Evolutionary conservation across 2,797 vertebrate genomes (phyloP), one percentile per base, ranked within the genome.

Genomic region (Gastrophryne carolinensis): DNA sequence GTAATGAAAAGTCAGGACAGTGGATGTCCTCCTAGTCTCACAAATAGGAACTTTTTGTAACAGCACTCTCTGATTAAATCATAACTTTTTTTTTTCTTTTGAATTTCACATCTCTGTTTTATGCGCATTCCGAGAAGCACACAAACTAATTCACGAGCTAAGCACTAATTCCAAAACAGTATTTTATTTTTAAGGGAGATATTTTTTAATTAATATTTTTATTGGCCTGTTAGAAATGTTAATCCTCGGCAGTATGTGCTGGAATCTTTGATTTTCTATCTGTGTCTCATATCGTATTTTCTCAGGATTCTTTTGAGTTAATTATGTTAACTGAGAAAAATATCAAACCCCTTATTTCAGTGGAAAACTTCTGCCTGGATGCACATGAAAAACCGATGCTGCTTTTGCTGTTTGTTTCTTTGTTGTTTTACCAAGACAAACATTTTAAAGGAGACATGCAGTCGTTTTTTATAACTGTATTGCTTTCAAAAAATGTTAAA

Each of bases 311-410:
- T 87, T 83, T 65, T 83, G 84, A 90, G 89, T 90, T 91, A 91
- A 92, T 92, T 92, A 89, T 87, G 85, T 89, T 90, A 89, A 91
- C 88, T 89, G 89, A 1, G 87, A 90, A 89, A 89, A 86, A 86
- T 89, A 83, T 87, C 84, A 86, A n/a, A 87, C 86, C 87, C 86
- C 86, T 91, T n/a, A n/a, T 91, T 88, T 90, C 86, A 90, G 88
- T 89, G 86, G 89, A 90, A 89, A 92, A 87, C 88, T 88, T 89
- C 86, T 88, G 86, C 86, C 86, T 88, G 86, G 87, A 87, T 88
- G 88, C 81, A 81, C 86, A 87, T 47, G 84, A 85, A 86, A 91
- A 89, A 82, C 90, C 91, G 90, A 91, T 90, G 89, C 85, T 89
- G 86, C 89, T 86, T 89, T 90, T 90, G 88, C 90, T 87, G 87